Percentiles rank a stretch among this genome's conserved stretches.
Evolutionary conservation across 2,113 vertebrate species (phyloP).

Genomic region (Ammodramus savannarum): DNA sequence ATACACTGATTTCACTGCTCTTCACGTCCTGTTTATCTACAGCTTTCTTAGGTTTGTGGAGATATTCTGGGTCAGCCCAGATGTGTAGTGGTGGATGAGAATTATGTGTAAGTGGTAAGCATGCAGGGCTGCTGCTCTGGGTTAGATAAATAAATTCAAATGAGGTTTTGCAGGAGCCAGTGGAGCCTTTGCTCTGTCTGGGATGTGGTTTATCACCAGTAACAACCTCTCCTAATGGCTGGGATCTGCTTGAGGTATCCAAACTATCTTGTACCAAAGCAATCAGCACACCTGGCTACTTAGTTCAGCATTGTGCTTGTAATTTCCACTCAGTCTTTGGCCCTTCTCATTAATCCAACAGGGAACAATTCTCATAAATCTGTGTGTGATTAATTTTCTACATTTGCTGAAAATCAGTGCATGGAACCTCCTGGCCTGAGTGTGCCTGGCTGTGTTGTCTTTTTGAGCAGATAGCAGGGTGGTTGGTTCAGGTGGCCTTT

Average conservation of each 20-base stretch:
- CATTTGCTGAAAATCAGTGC: not conserved
- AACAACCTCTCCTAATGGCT: not conserved
- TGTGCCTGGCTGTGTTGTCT: not conserved
- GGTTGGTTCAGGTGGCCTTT: not conserved
- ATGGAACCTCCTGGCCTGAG: too few species aligned
- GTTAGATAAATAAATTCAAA: not conserved
- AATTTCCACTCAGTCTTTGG: not conserved
- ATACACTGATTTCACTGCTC: not conserved
- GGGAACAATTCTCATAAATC: not conserved
- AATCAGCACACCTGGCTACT: not conserved
- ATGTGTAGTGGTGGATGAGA: not conserved
- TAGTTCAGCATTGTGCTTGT: not conserved
- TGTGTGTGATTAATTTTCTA: not conserved
- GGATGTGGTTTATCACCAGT: fast-evolving
- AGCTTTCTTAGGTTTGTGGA: not conserved
- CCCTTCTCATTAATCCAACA: not conserved
- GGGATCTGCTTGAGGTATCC: not conserved
- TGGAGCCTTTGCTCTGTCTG: not conserved
- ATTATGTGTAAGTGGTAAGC: not conserved
- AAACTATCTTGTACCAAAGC: not conserved
- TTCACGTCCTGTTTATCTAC: not conserved
- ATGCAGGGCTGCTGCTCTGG: not conserved
- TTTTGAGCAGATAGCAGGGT: not conserved
- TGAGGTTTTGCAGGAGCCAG: not conserved
- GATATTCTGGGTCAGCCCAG: not conserved